phyloP scores from a whole-genome alignment of 1,140 invertebrate genomes.

The Epicauta chinensis region DNA sequence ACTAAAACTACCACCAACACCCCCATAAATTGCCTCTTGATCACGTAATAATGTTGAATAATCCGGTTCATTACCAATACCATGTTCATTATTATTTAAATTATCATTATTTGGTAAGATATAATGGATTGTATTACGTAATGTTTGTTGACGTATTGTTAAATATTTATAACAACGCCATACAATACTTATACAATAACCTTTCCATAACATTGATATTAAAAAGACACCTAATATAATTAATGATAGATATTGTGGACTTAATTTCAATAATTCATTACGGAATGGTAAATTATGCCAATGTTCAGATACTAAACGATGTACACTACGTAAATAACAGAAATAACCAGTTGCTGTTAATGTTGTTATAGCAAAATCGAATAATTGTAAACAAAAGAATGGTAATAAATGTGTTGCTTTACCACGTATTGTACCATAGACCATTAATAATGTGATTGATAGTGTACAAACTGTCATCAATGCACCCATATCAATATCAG shows the following conservation, averaged over 20 bases:
- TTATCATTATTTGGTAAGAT: conserved; percentile 43
- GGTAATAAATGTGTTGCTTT: conserved; percentile 77
- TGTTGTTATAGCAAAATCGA: conserved; percentile 82
- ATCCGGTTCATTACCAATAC: conserved; percentile 44
- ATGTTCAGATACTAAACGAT: conserved; percentile 61
- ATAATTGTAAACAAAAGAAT: conserved; percentile 83
- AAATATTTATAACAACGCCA: conserved; percentile 88
- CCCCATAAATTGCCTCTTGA: conserved; percentile 55
- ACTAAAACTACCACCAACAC: conserved; percentile 24
- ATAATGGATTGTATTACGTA: conserved; percentile 53
- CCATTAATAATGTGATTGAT: conserved; percentile 70
- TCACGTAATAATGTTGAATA: conserved; percentile 56
- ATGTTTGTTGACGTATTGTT: conserved; percentile 56
- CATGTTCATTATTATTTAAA: conserved; percentile 39
- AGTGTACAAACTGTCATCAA: conserved; percentile 72
- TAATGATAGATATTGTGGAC: conserved; percentile 61
- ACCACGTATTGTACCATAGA: conserved; percentile 74
- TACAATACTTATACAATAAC: conserved; percentile 73
- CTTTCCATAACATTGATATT: conserved; percentile 67
- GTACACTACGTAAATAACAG: conserved; percentile 73
- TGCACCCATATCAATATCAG: conserved; percentile 71
- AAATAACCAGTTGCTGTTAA: conserved; percentile 79
- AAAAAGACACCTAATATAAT: conserved; percentile 65
- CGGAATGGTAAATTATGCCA: conserved; percentile 63
- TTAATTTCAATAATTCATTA: conserved; percentile 61